A percentile compares a stretch with the other conserved stretches of the same genome.
Evolutionary conservation across 2,113 vertebrate species (phyloP).

Genomic region (Stomatorhinus ivindoensis): DNA sequence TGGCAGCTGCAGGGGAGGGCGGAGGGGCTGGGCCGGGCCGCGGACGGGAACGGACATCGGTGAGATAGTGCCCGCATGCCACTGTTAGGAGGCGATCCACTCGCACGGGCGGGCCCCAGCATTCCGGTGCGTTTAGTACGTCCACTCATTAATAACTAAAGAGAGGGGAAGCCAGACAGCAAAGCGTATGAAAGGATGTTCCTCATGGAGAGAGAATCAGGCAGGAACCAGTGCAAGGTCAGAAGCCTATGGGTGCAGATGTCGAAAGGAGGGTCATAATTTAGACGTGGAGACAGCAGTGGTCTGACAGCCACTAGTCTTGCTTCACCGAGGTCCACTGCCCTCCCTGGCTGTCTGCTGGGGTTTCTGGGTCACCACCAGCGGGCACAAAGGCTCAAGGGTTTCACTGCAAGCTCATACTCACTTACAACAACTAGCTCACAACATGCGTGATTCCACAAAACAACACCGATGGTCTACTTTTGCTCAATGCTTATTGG

Average conservation of each 20-base stretch:
- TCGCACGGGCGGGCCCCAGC: background rate
- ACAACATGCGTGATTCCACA: background rate
- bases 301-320: background rate
- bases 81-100: background rate
- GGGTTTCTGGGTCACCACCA: background rate
- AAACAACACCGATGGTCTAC: background rate
- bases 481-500: background rate
- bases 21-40: background rate
- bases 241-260: background rate
- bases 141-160: background rate
- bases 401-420: background rate
- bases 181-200: background rate
- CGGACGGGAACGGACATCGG: background rate
- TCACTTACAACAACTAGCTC: background rate
- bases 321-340: background rate
- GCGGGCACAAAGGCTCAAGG: background rate
- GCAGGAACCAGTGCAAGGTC: background rate
- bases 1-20: background rate
- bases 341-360: background rate
- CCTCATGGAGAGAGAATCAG: background rate
- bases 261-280: background rate
- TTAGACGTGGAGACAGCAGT: background rate
- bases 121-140: background rate
- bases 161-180: background rate
- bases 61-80: background rate